Base-by-base conservation (phyloP, 2,797 vertebrate genomes). In the Manis crassicaudata region DNA sequence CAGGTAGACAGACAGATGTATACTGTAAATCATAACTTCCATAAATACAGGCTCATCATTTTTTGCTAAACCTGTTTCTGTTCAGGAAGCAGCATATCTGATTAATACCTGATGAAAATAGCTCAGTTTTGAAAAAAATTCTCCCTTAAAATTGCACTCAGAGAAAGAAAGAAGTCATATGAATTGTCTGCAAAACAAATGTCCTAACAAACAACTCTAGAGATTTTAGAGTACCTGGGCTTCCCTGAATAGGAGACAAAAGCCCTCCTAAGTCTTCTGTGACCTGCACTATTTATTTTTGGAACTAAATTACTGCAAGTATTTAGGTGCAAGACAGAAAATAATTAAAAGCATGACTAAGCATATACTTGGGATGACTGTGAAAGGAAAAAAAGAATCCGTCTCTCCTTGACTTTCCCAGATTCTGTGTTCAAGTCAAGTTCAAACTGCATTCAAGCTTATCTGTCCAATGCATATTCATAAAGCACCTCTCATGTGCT, bases 341-440 rank as follows among this genome's bases (percentile, higher is more conserved):
- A 54, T 63, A 77, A 82, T 62, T 23, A 50, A 90, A 85, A 50
- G 52, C 11, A 54, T 6, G 6, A 35, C 10, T 32, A 75, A 29
- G 43, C 7, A 54, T 79, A 52, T 10, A 20, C 37, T 70, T 50
- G 35, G 29, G 63, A 20, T 76, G 11, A 25, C n/a, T 46, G 21
- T 5, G 17, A 52, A 88, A 80, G 67, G 54, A 58, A 40, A 9
- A 94, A 93, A 46, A 46, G 37, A 40, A 50, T 3, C 9, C 5
- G 21, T 35, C 8, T 58, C 40, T 70, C 5, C 11, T 56, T 79
- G 62, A 40, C 50, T 52, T 75, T 50, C 35, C 56, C 32, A n/a
- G 72, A 54, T 82, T 81, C 76, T 90, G 88, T 87, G 43, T 37
- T 68, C 32, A 94, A 86, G 90, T 73, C 70, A 89, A 72, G 6